Evolutionary conservation across 2,797 vertebrate genomes (phyloP).

Genomic region (Anas capensis): DNA sequence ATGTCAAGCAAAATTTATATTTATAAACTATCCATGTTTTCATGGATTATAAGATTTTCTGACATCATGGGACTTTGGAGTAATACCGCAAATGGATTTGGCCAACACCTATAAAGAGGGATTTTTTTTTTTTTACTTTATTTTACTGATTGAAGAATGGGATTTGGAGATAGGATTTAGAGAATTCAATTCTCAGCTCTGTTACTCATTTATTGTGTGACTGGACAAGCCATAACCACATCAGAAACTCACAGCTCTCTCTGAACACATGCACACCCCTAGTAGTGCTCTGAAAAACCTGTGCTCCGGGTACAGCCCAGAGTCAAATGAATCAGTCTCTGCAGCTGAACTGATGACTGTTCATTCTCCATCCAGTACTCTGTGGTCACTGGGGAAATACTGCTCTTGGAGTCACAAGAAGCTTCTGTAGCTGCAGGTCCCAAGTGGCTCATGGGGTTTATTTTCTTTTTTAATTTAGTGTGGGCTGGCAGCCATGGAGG

Average conservation of each 20-base stretch:
- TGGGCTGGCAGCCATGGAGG: conserved; percentile 1
- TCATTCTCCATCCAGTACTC: neutral
- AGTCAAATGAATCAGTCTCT: neutral
- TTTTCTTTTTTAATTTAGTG: conserved; percentile 53
- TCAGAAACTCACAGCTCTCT: neutral
- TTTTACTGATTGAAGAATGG: neutral
- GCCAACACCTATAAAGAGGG: neutral
- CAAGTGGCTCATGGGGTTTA: neutral
- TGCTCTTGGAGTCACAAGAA: conserved; percentile 6
- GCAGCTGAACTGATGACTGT: neutral
- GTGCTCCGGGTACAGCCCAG: rapidly evolving
- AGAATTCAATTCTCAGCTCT: neutral
- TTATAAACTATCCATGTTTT: conserved; percentile 9
- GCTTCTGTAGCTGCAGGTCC: conserved; percentile 23
- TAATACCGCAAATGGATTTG: neutral
- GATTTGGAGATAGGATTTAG: neutral
- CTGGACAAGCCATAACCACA: neutral
- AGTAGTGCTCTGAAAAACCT: neutral
- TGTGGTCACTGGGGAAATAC: neutral
- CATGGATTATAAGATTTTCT: conserved; percentile 28
- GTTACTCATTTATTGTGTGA: neutral
- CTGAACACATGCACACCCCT: neutral
- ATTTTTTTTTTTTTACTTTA: neutral
- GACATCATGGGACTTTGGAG: neutral
- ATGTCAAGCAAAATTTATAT: conserved; percentile 1